phyloP scores from a whole-genome alignment of 2,797 vertebrate species.

The Protonibea diacanthus region DNA sequence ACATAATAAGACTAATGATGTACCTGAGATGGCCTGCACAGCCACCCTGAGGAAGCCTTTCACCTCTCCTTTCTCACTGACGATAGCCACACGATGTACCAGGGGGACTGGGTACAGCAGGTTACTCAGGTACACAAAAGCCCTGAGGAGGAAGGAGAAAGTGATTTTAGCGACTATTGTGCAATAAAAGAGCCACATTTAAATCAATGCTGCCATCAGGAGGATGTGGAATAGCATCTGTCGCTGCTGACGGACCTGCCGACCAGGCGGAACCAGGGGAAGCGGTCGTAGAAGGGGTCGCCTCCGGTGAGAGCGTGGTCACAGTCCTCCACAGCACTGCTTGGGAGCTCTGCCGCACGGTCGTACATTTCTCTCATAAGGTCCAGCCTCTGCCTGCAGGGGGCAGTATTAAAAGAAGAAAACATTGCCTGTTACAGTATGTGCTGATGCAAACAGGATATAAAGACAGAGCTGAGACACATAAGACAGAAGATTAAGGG shows the following conservation, averaged over 20 bases:
- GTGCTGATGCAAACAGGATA: background rate
- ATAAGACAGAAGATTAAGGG: background rate
- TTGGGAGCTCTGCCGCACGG: constrained; percentile 95
- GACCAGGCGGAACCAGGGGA: constrained; percentile 98
- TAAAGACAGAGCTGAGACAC: background rate
- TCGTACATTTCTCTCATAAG: constrained; percentile 99
- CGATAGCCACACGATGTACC: constrained; percentile 96
- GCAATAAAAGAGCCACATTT: background rate
- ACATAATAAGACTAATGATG: background rate
- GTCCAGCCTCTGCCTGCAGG: constrained; percentile 93
- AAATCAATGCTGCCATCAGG: background rate
- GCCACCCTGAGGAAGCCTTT: constrained; percentile 97
- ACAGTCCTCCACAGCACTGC: constrained; percentile 93
- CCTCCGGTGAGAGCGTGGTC: constrained; percentile 95
- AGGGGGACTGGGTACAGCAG: constrained; percentile 96
- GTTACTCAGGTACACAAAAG: constrained; percentile 98
- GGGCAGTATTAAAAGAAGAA: background rate
- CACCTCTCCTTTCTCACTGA: constrained; percentile 98
- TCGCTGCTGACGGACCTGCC: constrained; percentile 89
- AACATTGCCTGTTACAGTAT: background rate
- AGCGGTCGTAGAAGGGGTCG: constrained; percentile 98
- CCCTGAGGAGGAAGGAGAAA: constrained; percentile 81
- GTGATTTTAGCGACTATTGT: background rate
- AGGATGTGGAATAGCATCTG: background rate
- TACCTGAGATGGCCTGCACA: constrained; percentile 98